A percentile compares a stretch with the other conserved stretches of the same genome.
These are phyloP conservation scores for Ophraella communa DNA, from an alignment of 2,888 invertebrate genomes.

Conservation along the genomic window DNA sequence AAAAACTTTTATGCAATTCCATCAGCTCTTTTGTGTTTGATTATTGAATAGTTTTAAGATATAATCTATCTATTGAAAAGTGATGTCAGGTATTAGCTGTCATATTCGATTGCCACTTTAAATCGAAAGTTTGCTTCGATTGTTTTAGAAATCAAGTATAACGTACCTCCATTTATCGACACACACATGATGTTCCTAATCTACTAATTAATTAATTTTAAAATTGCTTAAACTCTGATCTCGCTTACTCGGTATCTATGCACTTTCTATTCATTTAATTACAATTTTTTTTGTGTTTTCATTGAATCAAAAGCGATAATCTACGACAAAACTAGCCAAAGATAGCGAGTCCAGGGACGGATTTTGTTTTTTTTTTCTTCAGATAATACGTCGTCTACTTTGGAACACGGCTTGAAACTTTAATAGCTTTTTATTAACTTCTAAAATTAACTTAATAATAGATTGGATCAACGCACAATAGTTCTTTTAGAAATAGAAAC, in stretches of 20 bases:
- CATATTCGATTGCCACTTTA: not conserved
- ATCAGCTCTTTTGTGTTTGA: no score
- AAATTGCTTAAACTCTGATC: not conserved
- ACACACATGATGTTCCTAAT: not conserved
- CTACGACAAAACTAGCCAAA: not conserved
- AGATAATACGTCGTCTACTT: no score
- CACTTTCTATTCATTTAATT: conserved; percentile 9
- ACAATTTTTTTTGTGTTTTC: not conserved
- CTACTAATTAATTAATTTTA: conserved; percentile 3
- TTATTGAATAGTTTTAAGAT: no score
- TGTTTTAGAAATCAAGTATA: conserved; percentile 4
- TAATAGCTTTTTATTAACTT: no score
- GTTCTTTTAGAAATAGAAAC: no score
- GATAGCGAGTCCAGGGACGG: not conserved
- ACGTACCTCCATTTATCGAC: not conserved
- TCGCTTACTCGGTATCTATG: not conserved
- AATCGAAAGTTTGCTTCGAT: conserved; percentile 1
- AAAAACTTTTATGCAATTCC: no score
- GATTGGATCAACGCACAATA: no score
- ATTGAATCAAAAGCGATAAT: not conserved
- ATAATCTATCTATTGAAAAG: not conserved
- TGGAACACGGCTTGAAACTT: no score
- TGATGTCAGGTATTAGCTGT: not conserved
- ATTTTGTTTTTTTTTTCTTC: no score
- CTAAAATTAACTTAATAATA: no score